Conservation (phyloP, 2,888 invertebrate genomes). For the Melikaiella ostensackeni region DNA sequence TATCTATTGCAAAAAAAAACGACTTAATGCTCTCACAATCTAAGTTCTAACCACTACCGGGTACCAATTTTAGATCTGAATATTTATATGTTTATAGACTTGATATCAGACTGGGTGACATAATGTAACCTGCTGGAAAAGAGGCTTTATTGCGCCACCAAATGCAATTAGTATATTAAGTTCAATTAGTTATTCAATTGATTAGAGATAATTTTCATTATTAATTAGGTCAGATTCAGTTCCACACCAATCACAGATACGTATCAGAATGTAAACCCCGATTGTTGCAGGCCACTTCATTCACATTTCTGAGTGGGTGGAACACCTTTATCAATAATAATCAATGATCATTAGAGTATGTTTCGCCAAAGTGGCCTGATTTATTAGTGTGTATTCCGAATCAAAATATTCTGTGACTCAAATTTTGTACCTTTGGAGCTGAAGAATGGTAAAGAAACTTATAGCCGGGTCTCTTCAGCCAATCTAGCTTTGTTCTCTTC, state of each 20-base stretch:
- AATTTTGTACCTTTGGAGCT: no score
- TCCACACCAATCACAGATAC: neutral
- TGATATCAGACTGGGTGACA: neutral
- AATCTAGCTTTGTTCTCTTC: no score
- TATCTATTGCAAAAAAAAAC: neutral
- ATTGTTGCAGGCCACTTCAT: neutral
- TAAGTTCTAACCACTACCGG: slow-evolving; percentile 1
- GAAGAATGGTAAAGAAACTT: no score
- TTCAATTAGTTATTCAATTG: slow-evolving; percentile 16
- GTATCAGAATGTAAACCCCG: neutral
- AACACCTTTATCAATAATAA: neutral
- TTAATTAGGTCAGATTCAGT: slow-evolving; percentile 24
- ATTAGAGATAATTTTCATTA: slow-evolving; percentile 25
- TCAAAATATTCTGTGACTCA: no score
- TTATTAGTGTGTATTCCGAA: neutral
- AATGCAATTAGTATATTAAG: slow-evolving; percentile 13
- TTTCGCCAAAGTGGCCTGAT: neutral
- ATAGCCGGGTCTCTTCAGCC: no score
- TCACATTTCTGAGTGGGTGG: neutral
- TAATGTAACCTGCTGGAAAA: slow-evolving; percentile 1
- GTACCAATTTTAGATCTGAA: slow-evolving; percentile 4
- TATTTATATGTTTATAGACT: slow-evolving; percentile 22
- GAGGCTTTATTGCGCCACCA: slow-evolving; percentile 4
- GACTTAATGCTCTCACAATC: neutral
- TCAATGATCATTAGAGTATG: neutral